Base-by-base conservation (phyloP, 2,888 invertebrate species). In the Strigamia transsilvanica region DNA sequence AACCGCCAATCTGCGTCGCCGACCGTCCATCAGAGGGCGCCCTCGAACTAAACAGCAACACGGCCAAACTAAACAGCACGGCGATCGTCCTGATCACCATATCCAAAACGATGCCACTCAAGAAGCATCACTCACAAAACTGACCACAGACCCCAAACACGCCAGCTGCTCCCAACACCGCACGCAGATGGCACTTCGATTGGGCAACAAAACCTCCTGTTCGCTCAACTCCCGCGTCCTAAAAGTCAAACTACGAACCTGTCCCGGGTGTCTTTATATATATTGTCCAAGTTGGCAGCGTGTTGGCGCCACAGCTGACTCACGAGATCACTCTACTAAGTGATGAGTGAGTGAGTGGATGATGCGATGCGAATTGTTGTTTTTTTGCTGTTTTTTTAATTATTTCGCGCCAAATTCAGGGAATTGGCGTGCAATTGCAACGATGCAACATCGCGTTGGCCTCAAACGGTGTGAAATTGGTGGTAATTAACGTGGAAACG, bases 11-110 rank as follows among this genome's bases (percentile, higher is more conserved):
- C 5, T 61, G 61, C 10, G 61, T 61, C 61, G 61, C 61, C 2
- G 61, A 61, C n/a, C 18, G 61, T 61, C 61, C 18, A n/a, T 61
- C 61, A 61, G 78, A 78, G 34, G 78, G 78, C 34, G 78, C 78
- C 78, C 78, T 21, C 32, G 78, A 32, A 32, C 23, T 23, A 15
- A 78, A 78, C 27, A 78, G 78, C 12, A 78, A n/a, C 32, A 78
- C 78, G 3, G 38, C 38, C 34, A 78, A 18, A 38, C 78, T 78
- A 38, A 78, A 32, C 2, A 78, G 78, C 9, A 78, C 12, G 78
- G 78, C 78, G 78, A 78, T 34, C 78, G 78, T 78, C 4, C 38
- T 7, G 78, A 78, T 78, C 78, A 78, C 78, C 78, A 78, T 78
- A 38, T 32, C 78, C 61, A 61, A 23, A 61, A 61, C 61, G 61